These are phyloP conservation scores for Lampris incognitus DNA, from an alignment of 2,113 vertebrate genomes.

Conservation along the genomic window DNA sequence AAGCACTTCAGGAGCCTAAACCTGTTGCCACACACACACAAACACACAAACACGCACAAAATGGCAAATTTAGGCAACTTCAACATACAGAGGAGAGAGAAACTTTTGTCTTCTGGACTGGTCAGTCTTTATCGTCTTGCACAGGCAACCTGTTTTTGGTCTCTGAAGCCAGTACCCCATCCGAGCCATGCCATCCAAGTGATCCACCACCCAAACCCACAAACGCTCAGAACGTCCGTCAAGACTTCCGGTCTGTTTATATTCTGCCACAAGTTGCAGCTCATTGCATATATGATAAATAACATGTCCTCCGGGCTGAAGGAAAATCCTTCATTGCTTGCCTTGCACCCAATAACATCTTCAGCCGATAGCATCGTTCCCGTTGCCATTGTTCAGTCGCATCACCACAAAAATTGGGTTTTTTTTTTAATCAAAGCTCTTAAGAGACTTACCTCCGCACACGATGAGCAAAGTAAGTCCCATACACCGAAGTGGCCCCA, in stretches of 20 bases:
- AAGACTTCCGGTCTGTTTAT: slow-evolving; percentile 72
- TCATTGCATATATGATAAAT: slow-evolving; percentile 74
- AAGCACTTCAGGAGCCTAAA: too few relatives aligned
- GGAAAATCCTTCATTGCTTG: slow-evolving; percentile 60
- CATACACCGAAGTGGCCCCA: slow-evolving; percentile 60
- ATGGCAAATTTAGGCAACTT: too few relatives aligned
- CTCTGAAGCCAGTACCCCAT: neutral
- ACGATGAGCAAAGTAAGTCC: slow-evolving; percentile 71
- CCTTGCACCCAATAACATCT: slow-evolving; percentile 25
- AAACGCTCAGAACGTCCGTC: slow-evolving; percentile 66
- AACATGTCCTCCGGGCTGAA: slow-evolving; percentile 59
- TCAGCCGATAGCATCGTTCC: slow-evolving; percentile 15
- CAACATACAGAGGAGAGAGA: too few relatives aligned
- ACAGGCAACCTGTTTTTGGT: neutral
- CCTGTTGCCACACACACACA: too few relatives aligned
- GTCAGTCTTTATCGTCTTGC: neutral
- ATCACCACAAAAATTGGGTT: neutral
- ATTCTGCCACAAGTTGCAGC: slow-evolving; percentile 76
- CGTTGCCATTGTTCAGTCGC: slow-evolving; percentile 23
- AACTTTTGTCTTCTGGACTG: too few relatives aligned
- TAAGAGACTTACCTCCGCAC: slow-evolving; percentile 76
- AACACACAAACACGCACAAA: too few relatives aligned
- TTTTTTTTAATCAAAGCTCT: neutral
- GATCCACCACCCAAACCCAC: slow-evolving; percentile 31
- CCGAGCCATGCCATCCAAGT: slow-evolving; percentile 11